A percentile compares a stretch with the other conserved stretches of the same genome.
These are phyloP conservation scores for Urocitellus parryii DNA, from an alignment of 2,113 vertebrate species.

Conservation along the genomic window DNA sequence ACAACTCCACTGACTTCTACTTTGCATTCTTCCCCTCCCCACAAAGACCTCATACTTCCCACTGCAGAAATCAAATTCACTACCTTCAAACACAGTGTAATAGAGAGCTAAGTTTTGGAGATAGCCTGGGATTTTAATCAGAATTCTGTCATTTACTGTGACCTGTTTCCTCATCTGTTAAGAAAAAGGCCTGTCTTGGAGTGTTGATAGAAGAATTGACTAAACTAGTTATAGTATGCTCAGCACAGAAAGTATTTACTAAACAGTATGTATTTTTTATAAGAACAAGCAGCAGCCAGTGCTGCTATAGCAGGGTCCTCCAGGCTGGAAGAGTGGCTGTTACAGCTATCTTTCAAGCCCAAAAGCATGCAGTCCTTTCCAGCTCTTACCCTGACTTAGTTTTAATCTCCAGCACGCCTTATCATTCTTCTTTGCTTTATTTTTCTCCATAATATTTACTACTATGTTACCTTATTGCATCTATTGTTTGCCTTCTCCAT, in stretches of 20 bases:
- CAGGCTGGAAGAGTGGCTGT: background rate
- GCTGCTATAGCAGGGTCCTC: background rate
- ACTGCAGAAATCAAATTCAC: background rate
- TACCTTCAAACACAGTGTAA: background rate
- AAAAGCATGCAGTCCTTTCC: slow-evolving; percentile 14
- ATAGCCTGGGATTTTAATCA: background rate
- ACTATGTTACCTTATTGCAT: background rate
- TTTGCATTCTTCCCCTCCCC: background rate
- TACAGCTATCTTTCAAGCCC: background rate
- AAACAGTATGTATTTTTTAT: background rate
- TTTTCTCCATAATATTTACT: slow-evolving; percentile 36
- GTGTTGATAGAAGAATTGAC: background rate
- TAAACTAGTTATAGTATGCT: background rate
- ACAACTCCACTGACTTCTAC: background rate
- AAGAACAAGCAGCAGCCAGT: background rate
- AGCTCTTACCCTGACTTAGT: background rate
- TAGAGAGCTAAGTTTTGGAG: background rate
- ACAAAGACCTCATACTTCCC: background rate
- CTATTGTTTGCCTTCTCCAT: background rate
- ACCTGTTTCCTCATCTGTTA: background rate
- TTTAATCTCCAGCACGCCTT: background rate
- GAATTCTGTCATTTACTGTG: background rate
- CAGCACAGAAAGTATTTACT: background rate
- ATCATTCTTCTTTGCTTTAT: background rate
- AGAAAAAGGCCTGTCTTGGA: background rate